Conservation (phyloP, 2,888 invertebrate species). For the Hypena proboscidalis region DNA sequence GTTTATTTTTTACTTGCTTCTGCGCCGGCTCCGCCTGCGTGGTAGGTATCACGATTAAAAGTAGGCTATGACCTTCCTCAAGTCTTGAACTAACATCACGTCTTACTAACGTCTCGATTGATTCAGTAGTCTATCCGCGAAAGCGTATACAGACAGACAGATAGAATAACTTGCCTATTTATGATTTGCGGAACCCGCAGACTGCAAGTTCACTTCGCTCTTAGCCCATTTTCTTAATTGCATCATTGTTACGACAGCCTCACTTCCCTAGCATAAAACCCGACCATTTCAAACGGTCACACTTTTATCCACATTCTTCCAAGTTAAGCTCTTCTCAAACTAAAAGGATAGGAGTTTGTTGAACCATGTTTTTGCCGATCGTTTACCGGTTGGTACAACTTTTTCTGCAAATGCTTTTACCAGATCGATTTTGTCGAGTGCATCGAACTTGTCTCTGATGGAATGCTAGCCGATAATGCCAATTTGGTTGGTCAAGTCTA, state of each 20-base stretch:
- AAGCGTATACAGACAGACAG: too few relatives aligned
- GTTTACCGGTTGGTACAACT: constrained; percentile 59
- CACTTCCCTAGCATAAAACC: constrained; percentile 28
- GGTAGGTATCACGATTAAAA: too few relatives aligned
- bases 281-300: constrained; percentile 20
- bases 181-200: too few relatives aligned
- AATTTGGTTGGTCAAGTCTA: constrained; percentile 1
- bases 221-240: constrained; percentile 43
- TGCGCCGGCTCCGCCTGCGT: too few relatives aligned
- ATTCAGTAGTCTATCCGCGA: too few relatives aligned
- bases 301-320: neutral
- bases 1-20: too few relatives aligned
- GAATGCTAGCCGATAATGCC: neutral
- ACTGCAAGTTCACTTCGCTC: too few relatives aligned
- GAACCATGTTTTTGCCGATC: constrained; percentile 69
- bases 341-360: constrained; percentile 59
- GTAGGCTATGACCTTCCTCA: too few relatives aligned
- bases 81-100: too few relatives aligned
- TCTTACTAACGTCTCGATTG: too few relatives aligned
- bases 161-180: too few relatives aligned
- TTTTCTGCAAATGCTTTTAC: constrained; percentile 54
- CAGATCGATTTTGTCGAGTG: constrained; percentile 51
- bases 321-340: constrained; percentile 6
- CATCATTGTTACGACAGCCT: constrained; percentile 48
- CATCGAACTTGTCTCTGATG: constrained; percentile 47